Conservation (phyloP, 2,797 vertebrate species). For the Melopsittacus undulatus region DNA sequence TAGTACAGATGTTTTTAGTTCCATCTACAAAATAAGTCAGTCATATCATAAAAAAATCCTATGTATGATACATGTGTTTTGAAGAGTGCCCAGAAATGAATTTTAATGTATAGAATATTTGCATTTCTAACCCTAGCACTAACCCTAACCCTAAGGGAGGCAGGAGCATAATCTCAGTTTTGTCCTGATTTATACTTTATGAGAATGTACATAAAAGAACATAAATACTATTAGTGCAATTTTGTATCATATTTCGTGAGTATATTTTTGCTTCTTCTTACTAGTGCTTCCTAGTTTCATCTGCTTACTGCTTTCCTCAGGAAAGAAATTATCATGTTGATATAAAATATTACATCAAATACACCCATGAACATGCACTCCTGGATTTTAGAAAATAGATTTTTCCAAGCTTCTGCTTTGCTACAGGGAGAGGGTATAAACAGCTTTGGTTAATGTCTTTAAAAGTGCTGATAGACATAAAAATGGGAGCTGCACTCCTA, state of each 20-base stretch:
- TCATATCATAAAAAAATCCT: conserved; percentile 27
- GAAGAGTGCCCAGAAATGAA: conserved; percentile 57
- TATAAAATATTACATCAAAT: conserved; percentile 56
- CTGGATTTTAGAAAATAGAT: conserved; percentile 16
- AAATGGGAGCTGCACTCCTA: neutral
- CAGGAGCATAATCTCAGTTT: conserved; percentile 60
- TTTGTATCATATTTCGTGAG: conserved; percentile 64
- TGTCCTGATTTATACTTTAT: conserved; percentile 73
- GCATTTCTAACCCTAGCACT: too few relatives aligned
- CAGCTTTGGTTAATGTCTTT: conserved; percentile 15
- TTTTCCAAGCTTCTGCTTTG: neutral
- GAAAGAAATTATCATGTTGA: conserved; percentile 45
- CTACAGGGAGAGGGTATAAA: neutral
- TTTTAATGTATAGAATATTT: conserved; percentile 65
- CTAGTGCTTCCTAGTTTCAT: conserved; percentile 60
- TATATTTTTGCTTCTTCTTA: conserved; percentile 47
- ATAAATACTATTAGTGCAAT: conserved; percentile 74
- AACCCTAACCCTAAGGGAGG: too few relatives aligned
- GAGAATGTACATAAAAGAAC: conserved; percentile 61
- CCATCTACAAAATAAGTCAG: conserved; percentile 40
- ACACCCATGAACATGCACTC: neutral
- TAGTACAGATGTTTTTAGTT: conserved; percentile 59
- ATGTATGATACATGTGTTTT: conserved; percentile 32
- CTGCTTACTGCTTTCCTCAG: conserved; percentile 30
- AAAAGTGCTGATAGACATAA: conserved; percentile 9